Percentiles rank a stretch among this genome's conserved stretches.
These are phyloP conservation scores for Teleopsis dalmanni DNA, from an alignment of 1,140 invertebrate genomes.

Conservation along the genomic window DNA sequence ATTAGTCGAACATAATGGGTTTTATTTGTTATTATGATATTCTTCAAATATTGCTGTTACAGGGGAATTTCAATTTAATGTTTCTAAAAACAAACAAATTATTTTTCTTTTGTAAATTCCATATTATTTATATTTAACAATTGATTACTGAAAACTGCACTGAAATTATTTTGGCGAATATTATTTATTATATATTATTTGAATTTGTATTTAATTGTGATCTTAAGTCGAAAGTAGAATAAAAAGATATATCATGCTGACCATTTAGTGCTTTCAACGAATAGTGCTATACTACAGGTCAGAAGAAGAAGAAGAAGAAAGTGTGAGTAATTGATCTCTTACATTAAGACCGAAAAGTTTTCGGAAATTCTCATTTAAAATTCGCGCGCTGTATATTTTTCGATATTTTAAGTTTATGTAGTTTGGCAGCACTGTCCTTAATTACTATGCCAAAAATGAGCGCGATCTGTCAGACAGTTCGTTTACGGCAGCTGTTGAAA, in stretches of 20 bases:
- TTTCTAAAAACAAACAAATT: background rate
- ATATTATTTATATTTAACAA: background rate
- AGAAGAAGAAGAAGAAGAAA: background rate
- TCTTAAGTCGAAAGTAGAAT: background rate
- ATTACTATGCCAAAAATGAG: too few relatives aligned
- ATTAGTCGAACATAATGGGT: too few relatives aligned
- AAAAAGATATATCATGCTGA: background rate
- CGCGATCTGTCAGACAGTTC: background rate
- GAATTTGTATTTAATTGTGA: background rate
- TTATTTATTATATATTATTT: background rate
- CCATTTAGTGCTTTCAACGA: background rate
- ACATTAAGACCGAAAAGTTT: background rate
- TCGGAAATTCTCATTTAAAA: background rate
- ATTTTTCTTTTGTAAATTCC: background rate
- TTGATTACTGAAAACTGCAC: background rate
- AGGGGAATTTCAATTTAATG: too few relatives aligned
- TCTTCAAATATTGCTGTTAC: too few relatives aligned
- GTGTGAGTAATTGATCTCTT: background rate
- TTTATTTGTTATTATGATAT: too few relatives aligned
- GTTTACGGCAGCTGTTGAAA: too few relatives aligned
- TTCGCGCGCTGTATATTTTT: background rate
- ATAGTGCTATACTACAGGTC: background rate
- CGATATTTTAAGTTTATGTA: background rate
- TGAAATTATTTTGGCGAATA: background rate
- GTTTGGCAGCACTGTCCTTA: background rate